Evolutionary conservation across 2,888 invertebrate species (phyloP), one percentile per base, ranked within the genome.

Genomic region (Miltochrista miniata): DNA sequence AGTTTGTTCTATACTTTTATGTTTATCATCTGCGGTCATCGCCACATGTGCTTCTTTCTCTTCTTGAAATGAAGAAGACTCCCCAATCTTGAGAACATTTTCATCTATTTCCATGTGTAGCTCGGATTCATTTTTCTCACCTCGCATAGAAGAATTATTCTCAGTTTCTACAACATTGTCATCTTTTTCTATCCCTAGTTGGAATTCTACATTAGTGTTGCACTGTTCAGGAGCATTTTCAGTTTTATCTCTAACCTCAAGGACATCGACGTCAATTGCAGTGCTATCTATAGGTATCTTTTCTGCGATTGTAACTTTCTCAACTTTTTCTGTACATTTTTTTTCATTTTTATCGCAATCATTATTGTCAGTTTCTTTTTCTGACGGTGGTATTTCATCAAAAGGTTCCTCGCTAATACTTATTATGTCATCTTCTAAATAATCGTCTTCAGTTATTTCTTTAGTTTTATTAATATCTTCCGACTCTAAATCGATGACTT

Each of bases 361-460:
- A 5, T 10, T 13, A 31, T 48, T 18, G 13, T 42, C 44, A 40
- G 41, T 15, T 40, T 48, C 31, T 5, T 29, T 51, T 29, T 37
- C 37, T 8, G 10, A 24, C 9, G 41, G 29, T 13, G 29, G 3
- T 44, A 45, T 45, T 46, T 38, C 11, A n/a, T 40, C 30, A 0
- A 12, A 7, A 33, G 43, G 33, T 48, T 47, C 30, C 1, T 51
- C 40, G 14, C 45, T 38, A 12, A 47, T 35, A n/a, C 30, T 51
- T 38, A 53, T 53, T 14, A 53, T 54, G 12, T 59, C 48, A 34
- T 56, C 53, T 51, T 56, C 46, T 33, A 43, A 42, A 30, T 48
- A 45, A 45, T 54, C 58, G 38, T 69, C 45, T 31, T 59, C 62
- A 42, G 29, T 15, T 14, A 51, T 43, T 43, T 67, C 59, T 12